These are phyloP conservation scores for Plectus sambesii DNA, from an alignment of 1,140 invertebrate genomes.

Conservation along the genomic window DNA sequence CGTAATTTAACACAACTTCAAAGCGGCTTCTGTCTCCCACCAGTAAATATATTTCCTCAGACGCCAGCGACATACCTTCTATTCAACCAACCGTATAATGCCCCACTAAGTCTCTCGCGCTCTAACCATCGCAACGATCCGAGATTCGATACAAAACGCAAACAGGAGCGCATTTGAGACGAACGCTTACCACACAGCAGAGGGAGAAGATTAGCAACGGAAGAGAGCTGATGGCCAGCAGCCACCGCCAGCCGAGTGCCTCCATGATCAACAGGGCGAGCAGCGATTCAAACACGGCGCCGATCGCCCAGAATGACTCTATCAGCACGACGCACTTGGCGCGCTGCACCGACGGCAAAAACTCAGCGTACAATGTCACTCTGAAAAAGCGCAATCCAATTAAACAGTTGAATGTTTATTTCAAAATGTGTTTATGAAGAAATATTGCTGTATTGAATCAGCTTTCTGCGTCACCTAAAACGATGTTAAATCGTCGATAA, in stretches of 20 bases:
- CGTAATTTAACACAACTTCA: no score
- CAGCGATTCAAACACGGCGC: constrained; percentile 61
- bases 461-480: constrained; percentile 8
- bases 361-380: constrained; percentile 89
- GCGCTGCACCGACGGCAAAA: constrained; percentile 77
- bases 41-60: no score
- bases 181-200: constrained; percentile 49
- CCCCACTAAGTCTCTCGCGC: no score
- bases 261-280: constrained; percentile 82
- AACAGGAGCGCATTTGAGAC: no score
- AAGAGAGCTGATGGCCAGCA: constrained; percentile 71
- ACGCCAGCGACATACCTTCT: no score
- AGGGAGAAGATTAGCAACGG: constrained; percentile 67
- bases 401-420: constrained; percentile 22
- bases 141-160: no score
- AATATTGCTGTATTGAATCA: constrained; percentile 6
- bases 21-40: no score
- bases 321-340: constrained; percentile 84
- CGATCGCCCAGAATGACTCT: constrained; percentile 92
- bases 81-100: no score
- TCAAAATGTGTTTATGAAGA: background rate
- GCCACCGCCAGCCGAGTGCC: constrained; percentile 75
- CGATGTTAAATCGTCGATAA: background rate
- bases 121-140: no score
- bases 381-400: constrained; percentile 51